A percentile compares a stretch with the other conserved stretches of the same genome.
These are phyloP conservation scores for Drosophila burlai DNA, from an alignment of 1,140 invertebrate species.

Conservation along the genomic window DNA sequence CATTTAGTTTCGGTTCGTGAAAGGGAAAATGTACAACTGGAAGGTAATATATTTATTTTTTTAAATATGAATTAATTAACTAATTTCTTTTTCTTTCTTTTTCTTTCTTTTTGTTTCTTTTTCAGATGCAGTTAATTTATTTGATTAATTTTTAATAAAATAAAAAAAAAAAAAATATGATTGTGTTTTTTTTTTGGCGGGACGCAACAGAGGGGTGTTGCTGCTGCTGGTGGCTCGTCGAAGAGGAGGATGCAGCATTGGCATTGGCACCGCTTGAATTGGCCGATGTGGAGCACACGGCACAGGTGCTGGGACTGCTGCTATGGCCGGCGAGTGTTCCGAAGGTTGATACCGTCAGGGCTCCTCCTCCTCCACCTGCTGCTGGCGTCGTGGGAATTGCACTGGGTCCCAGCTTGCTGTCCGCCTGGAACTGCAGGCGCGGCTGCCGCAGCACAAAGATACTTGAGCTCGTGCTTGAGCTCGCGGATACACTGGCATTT, in stretches of 20 bases:
- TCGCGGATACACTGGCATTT: constrained; percentile 19
- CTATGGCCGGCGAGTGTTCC: constrained; percentile 46
- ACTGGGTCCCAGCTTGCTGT: constrained; percentile 59
- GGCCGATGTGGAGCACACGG: constrained; percentile 89
- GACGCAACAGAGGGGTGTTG: no score
- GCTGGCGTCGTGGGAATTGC: constrained; percentile 39
- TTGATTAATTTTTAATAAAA: no score
- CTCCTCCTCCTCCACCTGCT: not conserved
- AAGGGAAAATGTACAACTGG: no score
- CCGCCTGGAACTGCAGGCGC: constrained; percentile 74
- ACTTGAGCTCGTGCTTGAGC: constrained; percentile 18
- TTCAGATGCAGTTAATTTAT: no score
- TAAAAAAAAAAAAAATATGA: no score
- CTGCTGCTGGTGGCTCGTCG: constrained; percentile 59
- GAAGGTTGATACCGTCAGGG: constrained; percentile 42
- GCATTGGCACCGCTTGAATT: constrained; percentile 25
- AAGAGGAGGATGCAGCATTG: not conserved
- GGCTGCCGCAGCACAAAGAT: constrained; percentile 73
- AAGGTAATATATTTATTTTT: no score
- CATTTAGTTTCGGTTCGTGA: no score
- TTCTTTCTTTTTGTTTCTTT: no score
- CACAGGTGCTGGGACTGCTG: constrained; percentile 69
- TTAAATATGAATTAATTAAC: no score
- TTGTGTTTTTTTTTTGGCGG: no score
- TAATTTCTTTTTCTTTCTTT: no score